Evolutionary conservation across 2,113 vertebrate species (phyloP).

Genomic region (Dipodomys stephensi): DNA sequence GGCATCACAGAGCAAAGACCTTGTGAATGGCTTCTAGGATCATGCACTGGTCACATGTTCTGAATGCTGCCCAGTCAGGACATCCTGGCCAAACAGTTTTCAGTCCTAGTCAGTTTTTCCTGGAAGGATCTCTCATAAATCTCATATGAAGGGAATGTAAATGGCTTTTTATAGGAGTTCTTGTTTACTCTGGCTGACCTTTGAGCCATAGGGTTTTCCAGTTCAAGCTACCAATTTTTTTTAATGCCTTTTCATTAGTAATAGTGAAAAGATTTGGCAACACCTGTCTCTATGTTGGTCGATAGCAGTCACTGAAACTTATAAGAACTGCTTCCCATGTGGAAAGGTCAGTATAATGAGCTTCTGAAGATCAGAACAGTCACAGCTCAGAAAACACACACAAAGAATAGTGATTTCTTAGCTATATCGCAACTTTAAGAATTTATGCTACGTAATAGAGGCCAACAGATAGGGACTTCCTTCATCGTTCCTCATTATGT

Average conservation of each 20-base stretch:
- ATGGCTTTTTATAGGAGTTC: constrained; percentile 81
- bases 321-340: not conserved
- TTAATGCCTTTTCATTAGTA: constrained; percentile 70
- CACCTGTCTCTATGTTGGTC: not conserved
- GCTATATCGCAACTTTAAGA: not conserved
- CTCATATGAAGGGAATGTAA: constrained; percentile 78
- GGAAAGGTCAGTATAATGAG: not conserved
- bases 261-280: constrained; percentile 73
- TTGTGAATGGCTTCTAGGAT: constrained; percentile 70
- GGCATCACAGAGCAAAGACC: constrained; percentile 41
- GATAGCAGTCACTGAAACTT: constrained; percentile 18
- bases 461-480: not conserved
- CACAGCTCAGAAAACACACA: not conserved
- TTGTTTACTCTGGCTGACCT: constrained; percentile 84
- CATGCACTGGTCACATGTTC: constrained; percentile 53
- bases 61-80: constrained; percentile 76
- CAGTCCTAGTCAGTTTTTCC: constrained; percentile 82
- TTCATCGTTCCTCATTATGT: not conserved
- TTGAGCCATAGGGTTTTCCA: constrained; percentile 77
- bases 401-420: not conserved
- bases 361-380: not conserved
- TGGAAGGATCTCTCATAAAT: constrained; percentile 82
- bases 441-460: not conserved
- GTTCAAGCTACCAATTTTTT: constrained; percentile 77
- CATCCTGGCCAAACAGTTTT: constrained; percentile 81